Evolutionary conservation across 2,888 invertebrate species (phyloP).

Genomic region (Tipula helvola): DNA sequence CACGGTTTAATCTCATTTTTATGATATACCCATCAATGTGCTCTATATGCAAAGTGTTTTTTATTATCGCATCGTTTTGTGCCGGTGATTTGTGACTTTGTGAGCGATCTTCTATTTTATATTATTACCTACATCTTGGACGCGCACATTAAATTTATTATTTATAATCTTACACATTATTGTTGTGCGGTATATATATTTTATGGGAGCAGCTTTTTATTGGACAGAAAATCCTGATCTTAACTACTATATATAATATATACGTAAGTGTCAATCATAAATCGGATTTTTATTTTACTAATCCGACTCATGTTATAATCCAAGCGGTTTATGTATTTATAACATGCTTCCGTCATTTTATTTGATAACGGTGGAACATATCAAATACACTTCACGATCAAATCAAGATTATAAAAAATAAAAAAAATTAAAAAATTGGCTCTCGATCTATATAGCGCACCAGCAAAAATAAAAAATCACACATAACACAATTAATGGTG

Average conservation of each 20-base stretch:
- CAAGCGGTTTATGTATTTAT: not conserved
- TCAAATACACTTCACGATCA: not conserved
- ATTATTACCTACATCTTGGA: too few relatives aligned
- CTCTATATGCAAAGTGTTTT: not conserved
- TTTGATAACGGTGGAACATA: not conserved
- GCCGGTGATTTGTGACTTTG: not conserved
- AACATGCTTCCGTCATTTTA: not conserved
- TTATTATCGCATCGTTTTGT: not conserved
- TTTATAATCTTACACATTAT: not conserved
- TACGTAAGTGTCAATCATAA: not conserved
- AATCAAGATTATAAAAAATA: not conserved
- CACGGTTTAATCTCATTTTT: not conserved
- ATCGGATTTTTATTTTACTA: not conserved
- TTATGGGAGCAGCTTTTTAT: not conserved
- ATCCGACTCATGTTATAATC: not conserved
- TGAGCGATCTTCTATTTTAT: too few relatives aligned
- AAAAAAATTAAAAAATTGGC: not conserved
- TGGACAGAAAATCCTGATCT: not conserved
- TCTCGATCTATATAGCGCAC: not conserved
- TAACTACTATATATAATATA: too few relatives aligned
- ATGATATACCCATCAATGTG: not conserved
- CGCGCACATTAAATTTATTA: too few relatives aligned
- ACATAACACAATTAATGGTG: not conserved
- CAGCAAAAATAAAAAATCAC: not conserved
- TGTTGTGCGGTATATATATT: not conserved